phyloP scores from a whole-genome alignment of 1,140 invertebrate genomes.

The Calephelis virginiensis region DNA sequence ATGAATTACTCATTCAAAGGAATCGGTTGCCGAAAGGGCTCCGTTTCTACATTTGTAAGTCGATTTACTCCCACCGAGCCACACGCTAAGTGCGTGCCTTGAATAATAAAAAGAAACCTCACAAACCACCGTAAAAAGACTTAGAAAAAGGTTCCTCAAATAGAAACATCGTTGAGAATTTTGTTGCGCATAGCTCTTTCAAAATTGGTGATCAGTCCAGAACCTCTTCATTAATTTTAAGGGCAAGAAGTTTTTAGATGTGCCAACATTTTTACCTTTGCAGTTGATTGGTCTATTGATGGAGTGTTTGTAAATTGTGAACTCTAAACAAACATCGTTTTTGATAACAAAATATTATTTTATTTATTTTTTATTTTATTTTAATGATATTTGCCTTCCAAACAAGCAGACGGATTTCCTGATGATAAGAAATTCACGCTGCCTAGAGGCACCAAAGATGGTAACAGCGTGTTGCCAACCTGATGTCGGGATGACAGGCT shows the following conservation, averaged over 20 bases:
- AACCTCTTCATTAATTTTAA: conserved; percentile 11
- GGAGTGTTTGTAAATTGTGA: neutral
- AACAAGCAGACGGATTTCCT: too few species aligned
- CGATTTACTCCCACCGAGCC: conserved; percentile 9
- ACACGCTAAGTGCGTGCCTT: neutral
- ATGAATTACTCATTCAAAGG: conserved; percentile 16
- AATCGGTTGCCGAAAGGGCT: conserved; percentile 13
- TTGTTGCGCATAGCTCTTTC: neutral
- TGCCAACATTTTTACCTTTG: neutral
- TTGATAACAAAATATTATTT: neutral
- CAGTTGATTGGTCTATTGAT: conserved; percentile 15
- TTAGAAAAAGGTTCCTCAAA: conserved; percentile 2
- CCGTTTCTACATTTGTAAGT: conserved; percentile 12
- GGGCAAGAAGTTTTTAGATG: conserved; percentile 7
- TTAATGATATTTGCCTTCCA: too few species aligned
- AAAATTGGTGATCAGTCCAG: neutral
- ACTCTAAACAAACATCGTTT: neutral
- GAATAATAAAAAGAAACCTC: conserved; percentile 9
- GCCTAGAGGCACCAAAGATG: too few species aligned
- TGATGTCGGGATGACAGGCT: too few species aligned
- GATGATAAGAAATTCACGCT: too few species aligned
- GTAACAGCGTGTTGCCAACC: too few species aligned
- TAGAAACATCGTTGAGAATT: neutral
- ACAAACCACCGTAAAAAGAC: neutral
- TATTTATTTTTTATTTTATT: too few species aligned